A percentile compares a stretch with the other conserved stretches of the same genome.
Evolutionary conservation across 2,797 vertebrate species (phyloP).

Genomic region (Siniperca obscura): DNA sequence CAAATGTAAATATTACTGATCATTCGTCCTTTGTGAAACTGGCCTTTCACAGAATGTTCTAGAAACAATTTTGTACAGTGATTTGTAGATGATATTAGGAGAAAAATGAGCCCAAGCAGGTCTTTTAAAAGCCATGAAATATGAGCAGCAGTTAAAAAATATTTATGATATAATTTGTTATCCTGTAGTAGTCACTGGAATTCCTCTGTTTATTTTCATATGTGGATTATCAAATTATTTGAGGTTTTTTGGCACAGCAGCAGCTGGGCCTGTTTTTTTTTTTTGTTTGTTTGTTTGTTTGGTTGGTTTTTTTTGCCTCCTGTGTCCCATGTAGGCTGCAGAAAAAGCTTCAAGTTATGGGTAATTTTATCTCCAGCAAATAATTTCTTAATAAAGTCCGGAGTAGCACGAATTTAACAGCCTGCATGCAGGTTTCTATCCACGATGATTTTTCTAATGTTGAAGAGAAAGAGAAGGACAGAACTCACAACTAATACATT

Average conservation of each 20-base stretch:
- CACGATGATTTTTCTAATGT: slow-evolving; percentile 32
- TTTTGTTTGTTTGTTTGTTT: neutral
- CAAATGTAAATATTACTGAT: slow-evolving; percentile 76
- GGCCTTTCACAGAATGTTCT: slow-evolving; percentile 81
- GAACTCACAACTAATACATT: slow-evolving; percentile 63
- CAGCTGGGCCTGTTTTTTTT: slow-evolving; percentile 22
- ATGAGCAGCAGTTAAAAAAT: slow-evolving; percentile 72
- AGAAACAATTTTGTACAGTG: slow-evolving; percentile 75
- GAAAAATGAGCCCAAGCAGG: slow-evolving; percentile 76
- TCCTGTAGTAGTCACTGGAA: slow-evolving; percentile 79
- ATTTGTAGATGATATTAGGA: slow-evolving; percentile 71
- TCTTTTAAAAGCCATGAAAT: slow-evolving; percentile 78
- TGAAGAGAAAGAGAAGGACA: slow-evolving; percentile 20
- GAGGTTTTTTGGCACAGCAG: slow-evolving; percentile 31
- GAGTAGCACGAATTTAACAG: slow-evolving; percentile 36
- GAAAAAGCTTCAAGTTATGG: slow-evolving; percentile 29
- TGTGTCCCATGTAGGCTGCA: slow-evolving; percentile 16
- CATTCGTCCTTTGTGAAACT: slow-evolving; percentile 80
- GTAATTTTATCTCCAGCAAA: slow-evolving; percentile 32
- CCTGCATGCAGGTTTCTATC: slow-evolving; percentile 57
- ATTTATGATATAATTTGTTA: slow-evolving; percentile 79
- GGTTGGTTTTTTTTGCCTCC: slow-evolving; percentile 3
- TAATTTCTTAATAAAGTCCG: slow-evolving; percentile 23
- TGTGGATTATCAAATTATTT: slow-evolving; percentile 41
- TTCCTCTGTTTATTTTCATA: slow-evolving; percentile 56